Evolutionary conservation across 1,140 invertebrate species (phyloP), one percentile per base, ranked within the genome.

Genomic region (Helicoverpa armigera): DNA sequence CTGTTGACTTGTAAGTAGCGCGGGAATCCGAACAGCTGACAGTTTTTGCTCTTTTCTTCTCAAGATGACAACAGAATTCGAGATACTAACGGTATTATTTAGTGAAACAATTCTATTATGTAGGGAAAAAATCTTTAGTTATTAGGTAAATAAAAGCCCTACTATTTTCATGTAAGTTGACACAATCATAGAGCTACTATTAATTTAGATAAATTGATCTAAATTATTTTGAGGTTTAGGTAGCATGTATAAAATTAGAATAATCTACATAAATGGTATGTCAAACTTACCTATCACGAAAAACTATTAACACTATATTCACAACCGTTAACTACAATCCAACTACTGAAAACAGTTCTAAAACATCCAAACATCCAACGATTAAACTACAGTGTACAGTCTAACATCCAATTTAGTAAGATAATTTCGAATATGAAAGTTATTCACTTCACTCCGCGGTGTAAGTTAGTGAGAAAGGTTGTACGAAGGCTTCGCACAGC

Each of bases 371-470:
- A 65, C 23, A 67, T 35, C 75, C 74, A 51, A 48, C 31, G 31
- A 54, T 51, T 29, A 4, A 53, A 53, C 50, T 72, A 54, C 23
- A 9, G 9, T 5, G 5, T 53, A 53, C 29, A 14, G 50, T 72
- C 50, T 72, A 72, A 53, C 43, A 72, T 72, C 50, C 13, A 72
- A 54, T 14, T 54, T 61, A 23, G 12, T 16, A 43, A 43, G 35
- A 43, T 43, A 43, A 29, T 81, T 79, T 74, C 78, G 79, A 85
- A 82, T 83, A 82, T 84, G 82, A 56, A 61, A 80, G 69, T 58
- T 76, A 83, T 78, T 82, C 85, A 89, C 86, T 84, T 76, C 85
- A 85, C 84, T 79, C 67, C 72, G 69, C 76, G 79, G 50, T 76
- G 23, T 10, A 80, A 77, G 78, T 82, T 85, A 10, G 50, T 56